These are phyloP conservation scores for Zele albiditarsus DNA, from an alignment of 2,888 invertebrate species.

Conservation along the genomic window DNA sequence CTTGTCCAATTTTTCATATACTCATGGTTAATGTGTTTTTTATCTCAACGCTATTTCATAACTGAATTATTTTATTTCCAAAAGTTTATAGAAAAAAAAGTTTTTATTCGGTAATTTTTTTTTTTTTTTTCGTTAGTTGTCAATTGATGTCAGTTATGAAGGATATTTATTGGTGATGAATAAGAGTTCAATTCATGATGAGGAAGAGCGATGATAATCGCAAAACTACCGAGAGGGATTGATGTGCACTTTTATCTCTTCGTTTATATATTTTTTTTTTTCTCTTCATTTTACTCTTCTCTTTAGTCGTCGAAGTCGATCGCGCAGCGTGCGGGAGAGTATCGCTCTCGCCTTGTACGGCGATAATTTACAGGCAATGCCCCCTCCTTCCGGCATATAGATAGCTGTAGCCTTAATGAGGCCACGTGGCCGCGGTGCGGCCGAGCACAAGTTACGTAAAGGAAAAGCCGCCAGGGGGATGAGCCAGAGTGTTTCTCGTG, in stretches of 20 bases:
- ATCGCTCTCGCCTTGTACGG: constrained; percentile 23
- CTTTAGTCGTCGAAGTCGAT: not conserved
- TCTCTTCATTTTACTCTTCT: not conserved
- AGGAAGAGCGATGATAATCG: not conserved
- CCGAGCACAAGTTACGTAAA: constrained; percentile 50
- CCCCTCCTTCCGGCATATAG: constrained; percentile 50
- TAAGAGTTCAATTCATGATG: not conserved
- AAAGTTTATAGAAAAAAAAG: not conserved
- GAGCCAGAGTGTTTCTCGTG: not conserved
- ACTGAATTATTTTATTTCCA: not conserved
- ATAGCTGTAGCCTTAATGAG: constrained; percentile 52
- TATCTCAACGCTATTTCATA: not conserved
- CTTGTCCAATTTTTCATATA: not conserved
- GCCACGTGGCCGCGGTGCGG: constrained; percentile 49
- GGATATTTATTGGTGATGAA: not conserved
- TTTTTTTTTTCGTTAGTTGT: not conserved
- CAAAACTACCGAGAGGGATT: not conserved
- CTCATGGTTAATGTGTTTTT: constrained; percentile 6
- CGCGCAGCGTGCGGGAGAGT: not conserved
- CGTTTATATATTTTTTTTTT: not conserved
- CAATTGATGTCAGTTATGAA: not conserved
- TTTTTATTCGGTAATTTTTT: not conserved
- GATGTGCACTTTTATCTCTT: not conserved
- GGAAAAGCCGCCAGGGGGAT: constrained; percentile 30
- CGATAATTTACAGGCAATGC: constrained; percentile 35